Conservation (phyloP, 2,888 invertebrate genomes). For the Agrotis ipsilon region DNA sequence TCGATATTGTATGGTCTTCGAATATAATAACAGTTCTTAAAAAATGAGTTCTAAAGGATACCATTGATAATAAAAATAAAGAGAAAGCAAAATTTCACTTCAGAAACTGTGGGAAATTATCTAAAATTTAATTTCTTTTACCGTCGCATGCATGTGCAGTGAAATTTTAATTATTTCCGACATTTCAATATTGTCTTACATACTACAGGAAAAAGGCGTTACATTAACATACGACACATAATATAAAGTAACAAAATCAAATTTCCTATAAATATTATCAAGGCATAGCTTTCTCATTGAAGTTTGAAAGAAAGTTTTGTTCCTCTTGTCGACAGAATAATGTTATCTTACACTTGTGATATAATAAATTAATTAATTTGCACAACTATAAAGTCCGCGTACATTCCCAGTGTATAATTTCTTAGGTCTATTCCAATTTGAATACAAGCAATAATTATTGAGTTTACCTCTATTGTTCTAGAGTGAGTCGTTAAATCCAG, state of each 20-base stretch:
- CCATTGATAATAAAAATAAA: conserved; percentile 18
- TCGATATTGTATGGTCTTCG: not conserved
- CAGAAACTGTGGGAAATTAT: conserved; percentile 20
- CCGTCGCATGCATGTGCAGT: conserved; percentile 8
- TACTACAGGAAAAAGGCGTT: no score
- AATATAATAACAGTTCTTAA: conserved; percentile 23
- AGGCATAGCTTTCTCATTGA: not conserved
- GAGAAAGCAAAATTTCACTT: conserved; percentile 27
- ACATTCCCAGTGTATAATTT: conserved; percentile 12
- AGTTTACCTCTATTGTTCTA: conserved; percentile 37
- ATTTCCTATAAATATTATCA: not conserved
- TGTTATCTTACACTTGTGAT: no score
- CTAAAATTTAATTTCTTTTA: conserved; percentile 14
- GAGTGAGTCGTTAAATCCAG: conserved; percentile 44
- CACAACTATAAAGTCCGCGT: not conserved
- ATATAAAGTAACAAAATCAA: not conserved
- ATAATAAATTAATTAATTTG: not conserved
- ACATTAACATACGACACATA: not conserved
- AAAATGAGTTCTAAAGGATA: conserved; percentile 19
- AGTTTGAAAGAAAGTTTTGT: not conserved
- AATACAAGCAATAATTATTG: conserved; percentile 35
- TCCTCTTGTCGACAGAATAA: not conserved
- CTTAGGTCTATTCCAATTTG: conserved; percentile 21
- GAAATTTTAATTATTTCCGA: not conserved
- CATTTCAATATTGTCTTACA: not conserved